Conservation (phyloP, 2,888 invertebrate genomes). For the Volucella zonaria region DNA sequence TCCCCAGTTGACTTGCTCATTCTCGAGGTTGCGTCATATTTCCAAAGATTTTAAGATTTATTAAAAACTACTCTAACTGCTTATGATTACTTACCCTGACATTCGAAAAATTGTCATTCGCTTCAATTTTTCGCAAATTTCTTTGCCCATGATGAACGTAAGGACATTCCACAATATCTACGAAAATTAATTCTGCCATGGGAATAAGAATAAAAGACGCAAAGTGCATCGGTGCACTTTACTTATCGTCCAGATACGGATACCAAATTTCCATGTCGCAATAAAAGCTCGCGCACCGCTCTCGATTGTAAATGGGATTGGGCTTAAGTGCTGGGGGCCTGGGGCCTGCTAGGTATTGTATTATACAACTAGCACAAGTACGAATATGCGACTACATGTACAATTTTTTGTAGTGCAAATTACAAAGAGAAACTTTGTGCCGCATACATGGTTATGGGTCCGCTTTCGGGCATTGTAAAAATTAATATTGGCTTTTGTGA, state of each 20-base stretch:
- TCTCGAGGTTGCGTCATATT: too few relatives aligned
- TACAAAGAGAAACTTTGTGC: slow-evolving; percentile 55
- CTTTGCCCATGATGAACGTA: slow-evolving; percentile 39
- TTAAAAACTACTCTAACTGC: too few relatives aligned
- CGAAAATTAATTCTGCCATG: slow-evolving; percentile 35
- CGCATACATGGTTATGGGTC: not conserved
- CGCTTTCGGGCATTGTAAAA: not conserved
- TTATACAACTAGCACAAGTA: not conserved
- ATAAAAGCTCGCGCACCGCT: slow-evolving; percentile 59
- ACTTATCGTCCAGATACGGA: slow-evolving; percentile 30
- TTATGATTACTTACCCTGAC: not conserved
- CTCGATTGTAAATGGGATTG: not conserved
- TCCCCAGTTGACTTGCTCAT: too few relatives aligned
- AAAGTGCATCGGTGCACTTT: slow-evolving; percentile 64
- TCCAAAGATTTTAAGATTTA: too few relatives aligned
- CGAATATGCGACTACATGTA: not conserved
- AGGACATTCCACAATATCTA: slow-evolving; percentile 24
- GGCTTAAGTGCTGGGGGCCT: slow-evolving; percentile 14
- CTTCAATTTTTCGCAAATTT: slow-evolving; percentile 34
- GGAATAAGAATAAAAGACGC: slow-evolving; percentile 65
- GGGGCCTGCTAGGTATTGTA: slow-evolving; percentile 49
- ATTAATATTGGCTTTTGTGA: slow-evolving; percentile 61
- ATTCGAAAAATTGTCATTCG: slow-evolving; percentile 46
- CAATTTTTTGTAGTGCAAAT: slow-evolving; percentile 37
- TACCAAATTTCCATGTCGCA: slow-evolving; percentile 63